These are phyloP conservation scores for Nemurella pictetii DNA, from an alignment of 2,888 invertebrate genomes.

Conservation along the genomic window DNA sequence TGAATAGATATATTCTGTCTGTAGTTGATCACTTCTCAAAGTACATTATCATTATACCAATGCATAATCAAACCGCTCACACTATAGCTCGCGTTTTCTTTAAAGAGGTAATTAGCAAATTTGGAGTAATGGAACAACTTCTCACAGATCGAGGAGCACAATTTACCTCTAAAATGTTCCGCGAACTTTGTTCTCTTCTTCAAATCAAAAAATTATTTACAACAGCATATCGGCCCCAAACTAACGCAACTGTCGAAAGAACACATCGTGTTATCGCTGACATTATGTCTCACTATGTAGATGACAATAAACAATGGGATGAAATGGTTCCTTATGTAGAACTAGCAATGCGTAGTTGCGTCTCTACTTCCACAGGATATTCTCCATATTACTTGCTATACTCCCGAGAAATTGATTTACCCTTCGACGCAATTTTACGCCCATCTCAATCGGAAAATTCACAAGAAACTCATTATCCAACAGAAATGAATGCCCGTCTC, in stretches of 20 bases:
- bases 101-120: constrained; percentile 38
- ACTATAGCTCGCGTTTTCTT: constrained; percentile 35
- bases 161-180: constrained; percentile 35
- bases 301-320: neutral
- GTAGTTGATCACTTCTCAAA: constrained; percentile 40
- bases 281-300: neutral
- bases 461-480: neutral
- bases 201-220: constrained; percentile 37
- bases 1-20: constrained; percentile 38
- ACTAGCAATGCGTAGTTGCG: neutral
- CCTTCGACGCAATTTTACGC: neutral
- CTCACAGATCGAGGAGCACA: constrained; percentile 40
- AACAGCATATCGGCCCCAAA: constrained; percentile 42
- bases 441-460: neutral
- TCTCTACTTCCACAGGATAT: neutral
- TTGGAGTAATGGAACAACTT: constrained; percentile 38
- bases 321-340: neutral
- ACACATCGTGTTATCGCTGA: constrained; percentile 32
- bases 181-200: constrained; percentile 32
- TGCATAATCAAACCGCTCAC: constrained; percentile 37
- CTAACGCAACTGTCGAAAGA: constrained; percentile 41
- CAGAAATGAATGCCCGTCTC: neutral
- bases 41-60: constrained; percentile 41
- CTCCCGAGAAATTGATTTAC: neutral
- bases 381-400: neutral